phyloP scores from a whole-genome alignment of 2,888 invertebrate genomes.

The Pristionchus maxplancki region DNA sequence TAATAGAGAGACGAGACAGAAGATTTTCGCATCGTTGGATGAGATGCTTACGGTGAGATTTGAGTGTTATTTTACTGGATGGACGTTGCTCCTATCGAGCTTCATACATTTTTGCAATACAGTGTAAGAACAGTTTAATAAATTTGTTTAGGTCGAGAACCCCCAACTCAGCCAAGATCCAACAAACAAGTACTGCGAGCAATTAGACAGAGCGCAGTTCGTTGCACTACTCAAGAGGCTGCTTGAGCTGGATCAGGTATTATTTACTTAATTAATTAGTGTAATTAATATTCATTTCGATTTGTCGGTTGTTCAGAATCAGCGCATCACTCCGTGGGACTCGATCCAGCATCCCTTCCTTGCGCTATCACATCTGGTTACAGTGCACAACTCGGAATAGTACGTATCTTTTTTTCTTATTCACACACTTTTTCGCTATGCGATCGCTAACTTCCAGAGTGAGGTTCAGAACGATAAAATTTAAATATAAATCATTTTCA shows the following conservation, averaged over 20 bases:
- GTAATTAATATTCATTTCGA: too few relatives aligned
- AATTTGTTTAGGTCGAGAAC: conserved; percentile 54
- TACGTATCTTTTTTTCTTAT: conserved; percentile 49
- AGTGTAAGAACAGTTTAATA: too few relatives aligned
- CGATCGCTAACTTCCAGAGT: too few relatives aligned
- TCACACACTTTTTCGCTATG: too few relatives aligned
- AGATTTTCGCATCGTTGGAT: conserved; percentile 98
- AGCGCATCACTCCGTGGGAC: conserved; percentile 88
- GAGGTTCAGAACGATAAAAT: too few relatives aligned
- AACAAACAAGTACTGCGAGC: conserved; percentile 94
- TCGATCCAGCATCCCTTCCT: conserved; percentile 75
- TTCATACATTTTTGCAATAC: too few relatives aligned
- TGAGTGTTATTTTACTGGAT: too few relatives aligned
- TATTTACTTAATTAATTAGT: not conserved
- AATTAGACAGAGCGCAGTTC: conserved; percentile 96
- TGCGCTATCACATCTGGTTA: conserved; percentile 71
- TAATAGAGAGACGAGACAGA: conserved; percentile 98
- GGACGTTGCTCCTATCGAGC: too few relatives aligned
- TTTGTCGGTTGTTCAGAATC: conserved; percentile 87
- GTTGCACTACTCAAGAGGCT: conserved; percentile 97
- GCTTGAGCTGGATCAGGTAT: conserved; percentile 95
- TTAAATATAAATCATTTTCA: too few relatives aligned
- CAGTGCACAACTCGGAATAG: conserved; percentile 65
- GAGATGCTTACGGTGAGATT: conserved; percentile 86
- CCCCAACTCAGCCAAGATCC: conserved; percentile 88